Evolutionary conservation across 2,113 vertebrate genomes (phyloP), one percentile per base, ranked within the genome.

Genomic region (Paracanthobrama guichenoti): DNA sequence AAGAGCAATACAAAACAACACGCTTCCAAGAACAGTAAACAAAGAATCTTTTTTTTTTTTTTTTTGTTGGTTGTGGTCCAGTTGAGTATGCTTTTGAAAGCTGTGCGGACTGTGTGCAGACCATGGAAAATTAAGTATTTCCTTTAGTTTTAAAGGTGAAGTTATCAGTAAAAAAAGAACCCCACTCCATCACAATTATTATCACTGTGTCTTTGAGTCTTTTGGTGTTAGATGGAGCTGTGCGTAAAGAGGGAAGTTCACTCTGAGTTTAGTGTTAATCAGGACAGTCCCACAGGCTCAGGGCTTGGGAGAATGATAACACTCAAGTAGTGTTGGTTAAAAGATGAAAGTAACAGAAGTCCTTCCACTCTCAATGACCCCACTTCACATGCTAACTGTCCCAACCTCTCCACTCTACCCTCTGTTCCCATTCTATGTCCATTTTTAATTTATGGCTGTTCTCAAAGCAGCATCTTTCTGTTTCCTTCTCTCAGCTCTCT

Each of bases 261-360:
- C 50, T 60, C 14, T 22, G 39, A 79, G 77, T 79, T 79, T 64
- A 79, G 39, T 2, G 67, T 60, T 82, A 73, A 73, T 74, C 81
- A 60, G 50, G 55, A 20, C 81, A 44, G 16, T 82, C 66, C 81
- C 81, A 60, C 67, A 60, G 66, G 81, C 81, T 79, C 31, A 1
- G 14, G 8, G 57, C 77, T 79, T 79, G 46, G 57, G 59, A 79
- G 77, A 57, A 46, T 10, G 55, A 42, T 44, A 76, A 35, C 26
- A 39, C 16, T 5, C 28, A 39, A 76, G 48, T 26, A 55, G 26
- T 53, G 46, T 20, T 6, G 2, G 16, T 55, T 76, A 11, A 55
- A 55, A 76, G 24, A 55, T 76, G 48, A 35, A 31, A 76, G 44
- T 74, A 39, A n/a, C 46, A 75, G 4, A 55, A 55, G 75, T 39